Evolutionary conservation across 2,888 invertebrate genomes (phyloP).

Genomic region (Deilephila elpenor): DNA sequence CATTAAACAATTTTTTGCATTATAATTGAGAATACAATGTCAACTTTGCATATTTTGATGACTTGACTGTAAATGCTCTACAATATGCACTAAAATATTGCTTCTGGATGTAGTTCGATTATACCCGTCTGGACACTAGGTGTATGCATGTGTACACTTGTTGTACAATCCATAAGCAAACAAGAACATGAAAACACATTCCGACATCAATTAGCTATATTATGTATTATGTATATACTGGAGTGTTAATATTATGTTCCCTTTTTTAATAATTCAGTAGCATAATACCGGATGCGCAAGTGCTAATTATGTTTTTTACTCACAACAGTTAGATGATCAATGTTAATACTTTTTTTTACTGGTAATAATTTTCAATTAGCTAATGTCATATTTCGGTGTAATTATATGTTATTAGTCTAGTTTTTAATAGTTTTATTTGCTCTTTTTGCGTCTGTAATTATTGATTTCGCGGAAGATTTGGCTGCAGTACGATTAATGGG

Average conservation of each 20-base stretch:
- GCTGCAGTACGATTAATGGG: background rate
- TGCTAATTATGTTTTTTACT: constrained; percentile 14
- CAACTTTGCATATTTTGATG: too few species aligned
- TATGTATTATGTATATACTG: background rate
- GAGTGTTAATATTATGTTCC: background rate
- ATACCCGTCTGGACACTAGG: too few species aligned
- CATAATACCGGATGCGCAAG: constrained; percentile 17
- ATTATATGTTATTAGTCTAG: constrained; percentile 22
- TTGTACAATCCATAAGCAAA: too few species aligned
- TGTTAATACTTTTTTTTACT: background rate
- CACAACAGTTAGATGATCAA: background rate
- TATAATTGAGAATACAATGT: too few species aligned
- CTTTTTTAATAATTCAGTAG: constrained; percentile 19
- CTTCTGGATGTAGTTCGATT: too few species aligned
- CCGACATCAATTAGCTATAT: background rate
- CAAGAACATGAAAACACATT: too few species aligned
- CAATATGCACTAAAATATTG: too few species aligned
- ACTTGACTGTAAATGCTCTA: too few species aligned
- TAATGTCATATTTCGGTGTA: constrained; percentile 9
- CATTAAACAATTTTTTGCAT: too few species aligned
- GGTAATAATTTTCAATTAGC: constrained; percentile 22
- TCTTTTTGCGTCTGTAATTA: constrained; percentile 16
- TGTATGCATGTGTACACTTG: too few species aligned
- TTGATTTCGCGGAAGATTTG: constrained; percentile 19
- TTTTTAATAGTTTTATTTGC: constrained; percentile 19